Percentiles rank a stretch among this genome's conserved stretches.
phyloP scores from a whole-genome alignment of 1,140 invertebrate genomes.

The Drosophila lowei region DNA sequence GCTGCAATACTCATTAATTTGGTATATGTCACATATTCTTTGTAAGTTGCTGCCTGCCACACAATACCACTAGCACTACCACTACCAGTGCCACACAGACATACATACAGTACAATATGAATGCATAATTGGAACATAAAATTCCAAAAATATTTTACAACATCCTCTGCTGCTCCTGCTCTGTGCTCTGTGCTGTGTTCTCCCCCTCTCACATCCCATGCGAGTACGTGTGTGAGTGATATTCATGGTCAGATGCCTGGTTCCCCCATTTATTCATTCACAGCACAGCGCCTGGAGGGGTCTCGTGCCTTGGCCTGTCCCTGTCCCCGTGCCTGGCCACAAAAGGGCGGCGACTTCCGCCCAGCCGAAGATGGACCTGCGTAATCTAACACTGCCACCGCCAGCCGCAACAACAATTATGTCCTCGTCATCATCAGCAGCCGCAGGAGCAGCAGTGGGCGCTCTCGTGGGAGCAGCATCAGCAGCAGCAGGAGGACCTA shows the following conservation, averaged over 20 bases:
- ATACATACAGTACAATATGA: conserved; percentile 46
- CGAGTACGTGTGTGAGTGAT: conserved; percentile 11
- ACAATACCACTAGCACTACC: neutral
- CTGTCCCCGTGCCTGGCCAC: neutral
- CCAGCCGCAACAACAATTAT: conserved; percentile 77
- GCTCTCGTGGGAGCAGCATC: conserved; percentile 36
- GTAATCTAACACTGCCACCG: conserved; percentile 79
- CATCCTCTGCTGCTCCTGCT: conserved; percentile 13
- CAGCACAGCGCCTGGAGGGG: conserved; percentile 15
- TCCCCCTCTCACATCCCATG: too few relatives aligned
- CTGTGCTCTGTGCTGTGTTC: too few relatives aligned
- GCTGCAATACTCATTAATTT: conserved; percentile 70
- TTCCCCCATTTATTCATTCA: conserved; percentile 58
- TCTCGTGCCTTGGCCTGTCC: neutral
- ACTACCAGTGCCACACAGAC: conserved; percentile 3
- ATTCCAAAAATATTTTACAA: conserved; percentile 77
- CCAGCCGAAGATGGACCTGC: conserved; percentile 62
- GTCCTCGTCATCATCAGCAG: conserved; percentile 68
- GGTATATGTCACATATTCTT: conserved; percentile 41
- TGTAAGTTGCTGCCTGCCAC: conserved; percentile 26
- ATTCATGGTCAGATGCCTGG: conserved; percentile 43
- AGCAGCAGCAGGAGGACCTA: conserved; percentile 41
- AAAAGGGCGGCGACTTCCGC: conserved; percentile 5
- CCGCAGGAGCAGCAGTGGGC: conserved; percentile 33
- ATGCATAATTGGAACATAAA: conserved; percentile 80